Conservation (phyloP, 2,888 invertebrate genomes). For the Gryllus longicercus region DNA sequence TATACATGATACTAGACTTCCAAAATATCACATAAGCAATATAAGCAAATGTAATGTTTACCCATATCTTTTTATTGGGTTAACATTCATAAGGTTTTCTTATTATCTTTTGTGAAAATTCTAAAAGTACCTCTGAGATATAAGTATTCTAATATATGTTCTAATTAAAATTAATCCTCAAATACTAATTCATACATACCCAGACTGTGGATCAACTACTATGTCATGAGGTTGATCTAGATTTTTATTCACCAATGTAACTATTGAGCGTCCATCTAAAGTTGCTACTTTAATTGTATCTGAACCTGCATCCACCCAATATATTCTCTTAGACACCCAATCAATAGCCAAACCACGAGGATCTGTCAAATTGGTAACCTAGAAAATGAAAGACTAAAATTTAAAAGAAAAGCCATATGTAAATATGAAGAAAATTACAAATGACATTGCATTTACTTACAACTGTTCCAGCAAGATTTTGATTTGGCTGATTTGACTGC, state of each 20-base stretch:
- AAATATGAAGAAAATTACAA: background rate
- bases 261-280: constrained; percentile 56
- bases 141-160: too few species aligned
- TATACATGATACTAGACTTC: too few species aligned
- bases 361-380: constrained; percentile 56
- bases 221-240: constrained; percentile 68
- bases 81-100: too few species aligned
- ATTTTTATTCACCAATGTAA: constrained; percentile 52
- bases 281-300: constrained; percentile 51
- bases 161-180: background rate
- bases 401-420: background rate
- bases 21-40: too few species aligned
- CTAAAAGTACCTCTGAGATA: too few species aligned
- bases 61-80: too few species aligned
- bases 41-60: too few species aligned
- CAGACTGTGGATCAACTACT: constrained; percentile 62
- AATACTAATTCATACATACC: constrained; percentile 44
- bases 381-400: constrained; percentile 24
- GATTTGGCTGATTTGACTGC: background rate
- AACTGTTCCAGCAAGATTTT: background rate
- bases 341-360: constrained; percentile 75
- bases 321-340: constrained; percentile 64
- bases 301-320: constrained; percentile 59
- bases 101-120: too few species aligned
- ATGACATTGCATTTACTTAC: background rate